Percentiles rank a stretch among this genome's conserved stretches.
phyloP scores from a whole-genome alignment of 2,888 invertebrate species.

The Thera britannica region DNA sequence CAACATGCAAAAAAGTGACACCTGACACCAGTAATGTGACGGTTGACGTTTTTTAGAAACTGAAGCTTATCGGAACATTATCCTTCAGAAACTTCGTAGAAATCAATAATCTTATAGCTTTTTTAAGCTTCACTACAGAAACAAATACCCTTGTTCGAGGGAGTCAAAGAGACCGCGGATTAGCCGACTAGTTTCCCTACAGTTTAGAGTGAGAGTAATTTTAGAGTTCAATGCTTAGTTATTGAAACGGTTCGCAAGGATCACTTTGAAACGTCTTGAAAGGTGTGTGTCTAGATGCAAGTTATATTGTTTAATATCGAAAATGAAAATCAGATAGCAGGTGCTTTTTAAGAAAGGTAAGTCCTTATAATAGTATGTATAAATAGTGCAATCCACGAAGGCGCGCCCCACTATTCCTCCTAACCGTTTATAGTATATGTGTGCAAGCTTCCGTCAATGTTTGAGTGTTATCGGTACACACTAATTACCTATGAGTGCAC shows the following conservation, averaged over 20 bases:
- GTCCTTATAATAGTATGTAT: too few species aligned
- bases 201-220: background rate
- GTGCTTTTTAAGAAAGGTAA: too few species aligned
- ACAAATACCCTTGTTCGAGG: constrained; percentile 69
- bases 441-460: too few species aligned
- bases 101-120: constrained; percentile 78
- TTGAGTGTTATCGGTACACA: too few species aligned
- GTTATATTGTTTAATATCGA: too few species aligned
- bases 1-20: background rate
- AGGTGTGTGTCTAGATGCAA: too few species aligned
- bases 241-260: background rate
- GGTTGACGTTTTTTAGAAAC: background rate
- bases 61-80: constrained; percentile 59
- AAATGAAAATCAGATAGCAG: too few species aligned
- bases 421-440: too few species aligned
- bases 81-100: constrained; percentile 74
- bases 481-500: too few species aligned
- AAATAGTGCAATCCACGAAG: too few species aligned
- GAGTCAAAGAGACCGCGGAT: constrained; percentile 82
- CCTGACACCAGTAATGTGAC: background rate
- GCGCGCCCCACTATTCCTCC: too few species aligned
- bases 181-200: constrained; percentile 63
- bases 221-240: background rate
- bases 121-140: constrained; percentile 75
- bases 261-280: background rate